Base-by-base conservation (phyloP, 2,888 invertebrate genomes). In the Acheta domesticus region DNA sequence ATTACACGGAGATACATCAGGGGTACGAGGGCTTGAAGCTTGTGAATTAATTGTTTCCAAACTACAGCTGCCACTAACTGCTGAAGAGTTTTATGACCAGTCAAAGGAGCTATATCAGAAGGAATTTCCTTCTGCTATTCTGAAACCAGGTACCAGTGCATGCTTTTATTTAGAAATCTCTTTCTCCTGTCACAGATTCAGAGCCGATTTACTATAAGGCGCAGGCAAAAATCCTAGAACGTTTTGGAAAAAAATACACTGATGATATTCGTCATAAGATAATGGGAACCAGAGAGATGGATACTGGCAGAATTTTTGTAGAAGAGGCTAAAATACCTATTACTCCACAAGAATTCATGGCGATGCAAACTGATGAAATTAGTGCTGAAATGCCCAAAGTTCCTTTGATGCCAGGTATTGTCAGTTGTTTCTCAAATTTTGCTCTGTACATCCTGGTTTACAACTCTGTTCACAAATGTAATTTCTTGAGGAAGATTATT, bases 191-290 rank as follows among this genome's bases (percentile, higher is more conserved):
- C 36, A 36, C 78, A 78, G 78, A 75, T 78, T 73, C 49, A 20
- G 78, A 78, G 36, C 48, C 88, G 80, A 89, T 94, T 75, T 96
- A 96, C 86, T 93, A 93, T 84, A 90, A 90, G 84, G 92, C 93
- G 84, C 92, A 93, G 83, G 89, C 90, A 81, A 89, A 90, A 84
- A 89, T 95, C 82, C 92, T 93, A 83, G 90, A 90, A 73, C 89
- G 90, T 82, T 95, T 92, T 87, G 94, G 93, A 5, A 93, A 93
- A 84, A 86, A 88, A 74, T 97, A 95, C 87, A 94, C 95, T 0
- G 91, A 92, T 85, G 94, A 95, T 82, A 87, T 96, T 81, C 93
- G 94, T 86, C 90, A 92, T 86, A 92, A 91, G 86, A 88, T 94
- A n/a, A 90, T 94, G 84, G 96, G 96, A 12, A 92, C 92, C 49